Conservation (phyloP, 2,113 vertebrate species). For the Panthera tigris region DNA sequence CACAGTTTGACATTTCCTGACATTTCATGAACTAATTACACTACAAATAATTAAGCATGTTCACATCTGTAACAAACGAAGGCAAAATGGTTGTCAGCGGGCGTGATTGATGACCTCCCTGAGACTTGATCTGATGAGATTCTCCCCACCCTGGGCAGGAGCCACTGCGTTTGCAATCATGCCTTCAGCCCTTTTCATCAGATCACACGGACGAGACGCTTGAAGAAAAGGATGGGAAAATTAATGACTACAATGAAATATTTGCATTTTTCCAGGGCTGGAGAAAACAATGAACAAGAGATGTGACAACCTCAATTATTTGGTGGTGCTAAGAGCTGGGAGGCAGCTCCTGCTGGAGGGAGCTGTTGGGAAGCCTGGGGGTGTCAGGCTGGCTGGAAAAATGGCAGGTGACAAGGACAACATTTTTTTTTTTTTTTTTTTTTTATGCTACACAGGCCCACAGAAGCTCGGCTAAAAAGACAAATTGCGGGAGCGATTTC, state of each 20-base stretch:
- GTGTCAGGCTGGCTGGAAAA: slow-evolving; percentile 94
- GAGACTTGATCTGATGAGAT: slow-evolving; percentile 92
- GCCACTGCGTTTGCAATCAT: slow-evolving; percentile 90
- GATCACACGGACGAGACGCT: slow-evolving; percentile 93
- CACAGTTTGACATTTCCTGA: slow-evolving; percentile 91
- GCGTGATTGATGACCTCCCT: slow-evolving; percentile 93
- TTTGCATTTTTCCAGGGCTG: slow-evolving; percentile 95
- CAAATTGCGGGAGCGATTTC: slow-evolving; percentile 93
- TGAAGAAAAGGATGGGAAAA: slow-evolving; percentile 97
- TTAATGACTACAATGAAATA: slow-evolving; percentile 98
- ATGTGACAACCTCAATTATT: slow-evolving; percentile 99
- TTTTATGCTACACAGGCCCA: slow-evolving; percentile 86
- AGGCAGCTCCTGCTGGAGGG: slow-evolving; percentile 96
- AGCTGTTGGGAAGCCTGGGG: slow-evolving; percentile 90
- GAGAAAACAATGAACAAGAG: slow-evolving; percentile 94
- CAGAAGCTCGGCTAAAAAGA: slow-evolving; percentile 93
- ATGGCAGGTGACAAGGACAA: slow-evolving; percentile 98
- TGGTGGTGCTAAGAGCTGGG: slow-evolving; percentile 93
- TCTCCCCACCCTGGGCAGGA: slow-evolving; percentile 84
- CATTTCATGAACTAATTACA: slow-evolving; percentile 94
- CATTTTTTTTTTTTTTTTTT: slow-evolving; percentile 85
- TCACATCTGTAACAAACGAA: slow-evolving; percentile 93
- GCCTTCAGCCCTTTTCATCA: slow-evolving; percentile 90
- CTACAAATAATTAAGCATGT: slow-evolving; percentile 95
- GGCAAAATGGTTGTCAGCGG: slow-evolving; percentile 90